A percentile compares a stretch with the other conserved stretches of the same genome.
Conservation (phyloP, 2,113 vertebrate species). For the Peromyscus maniculatus region DNA sequence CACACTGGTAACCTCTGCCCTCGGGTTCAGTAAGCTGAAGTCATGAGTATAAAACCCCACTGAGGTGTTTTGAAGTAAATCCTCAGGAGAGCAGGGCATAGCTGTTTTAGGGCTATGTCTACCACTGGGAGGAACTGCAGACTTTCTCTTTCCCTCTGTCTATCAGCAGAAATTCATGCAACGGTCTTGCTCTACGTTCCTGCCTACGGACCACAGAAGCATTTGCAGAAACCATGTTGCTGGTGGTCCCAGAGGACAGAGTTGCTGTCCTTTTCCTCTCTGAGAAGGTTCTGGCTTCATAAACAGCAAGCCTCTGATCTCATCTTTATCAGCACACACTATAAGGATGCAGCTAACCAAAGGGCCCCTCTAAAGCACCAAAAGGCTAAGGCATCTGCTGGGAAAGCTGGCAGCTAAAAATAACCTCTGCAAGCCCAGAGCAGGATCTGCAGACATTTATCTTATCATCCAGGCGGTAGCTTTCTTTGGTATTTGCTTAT, state of each 20-base stretch:
- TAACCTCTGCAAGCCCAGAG: not conserved
- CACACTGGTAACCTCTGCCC: constrained; percentile 57
- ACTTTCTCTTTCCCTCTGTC: fast-evolving
- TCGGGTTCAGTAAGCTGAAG: not conserved
- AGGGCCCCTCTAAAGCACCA: not conserved
- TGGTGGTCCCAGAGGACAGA: not conserved
- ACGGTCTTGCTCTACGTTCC: fast-evolving
- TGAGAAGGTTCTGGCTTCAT: constrained; percentile 29
- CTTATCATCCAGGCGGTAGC: not conserved
- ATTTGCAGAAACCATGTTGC: not conserved
- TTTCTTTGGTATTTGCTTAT: not conserved
- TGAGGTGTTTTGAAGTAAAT: not conserved
- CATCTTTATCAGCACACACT: not conserved
- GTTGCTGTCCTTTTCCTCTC: constrained; percentile 1
- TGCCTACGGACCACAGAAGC: not conserved
- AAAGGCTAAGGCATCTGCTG: not conserved
- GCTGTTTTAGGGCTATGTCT: no score
- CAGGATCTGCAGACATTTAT: not conserved
- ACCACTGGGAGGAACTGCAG: fast-evolving
- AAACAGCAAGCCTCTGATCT: constrained; percentile 41
- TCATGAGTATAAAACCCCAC: not conserved
- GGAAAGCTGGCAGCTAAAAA: not conserved
- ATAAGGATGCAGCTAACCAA: not conserved
- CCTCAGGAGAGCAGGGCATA: not conserved
- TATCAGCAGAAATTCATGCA: not conserved